A percentile compares a stretch with the other conserved stretches of the same genome.
Evolutionary conservation across 2,888 invertebrate species (phyloP).

Genomic region (Sphaerophoria taeniata): DNA sequence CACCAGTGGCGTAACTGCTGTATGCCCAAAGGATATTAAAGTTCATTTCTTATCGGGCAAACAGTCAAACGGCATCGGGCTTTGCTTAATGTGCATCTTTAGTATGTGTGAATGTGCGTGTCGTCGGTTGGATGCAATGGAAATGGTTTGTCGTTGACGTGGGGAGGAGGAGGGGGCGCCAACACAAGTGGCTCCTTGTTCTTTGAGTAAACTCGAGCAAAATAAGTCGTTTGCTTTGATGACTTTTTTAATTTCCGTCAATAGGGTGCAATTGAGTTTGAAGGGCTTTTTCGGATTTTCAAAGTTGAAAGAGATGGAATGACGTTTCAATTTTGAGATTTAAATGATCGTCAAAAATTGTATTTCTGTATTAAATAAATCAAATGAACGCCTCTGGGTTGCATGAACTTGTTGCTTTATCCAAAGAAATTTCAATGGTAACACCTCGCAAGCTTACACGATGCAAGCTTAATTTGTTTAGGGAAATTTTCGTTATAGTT

Average conservation of each 20-base stretch:
- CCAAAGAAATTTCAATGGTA: no score
- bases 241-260: conserved; percentile 61
- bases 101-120: conserved; percentile 17
- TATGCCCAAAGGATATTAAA: conserved; percentile 67
- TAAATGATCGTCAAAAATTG: no score
- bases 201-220: conserved; percentile 40
- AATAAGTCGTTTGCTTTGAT: conserved; percentile 66
- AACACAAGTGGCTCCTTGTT: conserved; percentile 37
- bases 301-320: neutral
- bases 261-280: conserved; percentile 16
- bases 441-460: no score
- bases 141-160: conserved; percentile 6
- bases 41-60: conserved; percentile 66
- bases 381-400: no score
- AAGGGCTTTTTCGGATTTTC: neutral
- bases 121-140: neutral
- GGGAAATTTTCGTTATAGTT: no score
- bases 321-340: neutral
- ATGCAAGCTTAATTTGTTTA: no score
- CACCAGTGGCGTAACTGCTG: neutral
- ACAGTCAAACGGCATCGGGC: conserved; percentile 57
- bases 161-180: neutral
- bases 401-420: no score
- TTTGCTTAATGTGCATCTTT: conserved; percentile 28
- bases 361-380: no score